Conservation (phyloP, 2,797 vertebrate species). For the Acridotheres tristis region DNA sequence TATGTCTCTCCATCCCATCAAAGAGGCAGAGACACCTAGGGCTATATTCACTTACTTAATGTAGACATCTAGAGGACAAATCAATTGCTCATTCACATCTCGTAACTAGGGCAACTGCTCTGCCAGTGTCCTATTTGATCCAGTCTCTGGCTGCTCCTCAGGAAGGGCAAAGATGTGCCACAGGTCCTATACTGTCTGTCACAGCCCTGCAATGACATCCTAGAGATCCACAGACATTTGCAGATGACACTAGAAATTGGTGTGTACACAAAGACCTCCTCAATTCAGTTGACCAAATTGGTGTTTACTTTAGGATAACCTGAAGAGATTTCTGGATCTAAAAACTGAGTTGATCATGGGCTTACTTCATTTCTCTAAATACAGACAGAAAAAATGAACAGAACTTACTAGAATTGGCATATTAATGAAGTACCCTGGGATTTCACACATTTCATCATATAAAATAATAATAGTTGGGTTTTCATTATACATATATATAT, state of each 20-base stretch:
- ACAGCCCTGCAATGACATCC: not conserved
- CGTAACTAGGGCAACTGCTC: not conserved
- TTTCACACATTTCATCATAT: not conserved
- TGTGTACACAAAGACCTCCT: not conserved
- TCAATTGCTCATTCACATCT: not conserved
- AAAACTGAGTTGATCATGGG: not conserved
- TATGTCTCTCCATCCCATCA: not conserved
- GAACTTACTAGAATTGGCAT: not conserved
- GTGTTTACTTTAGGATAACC: not conserved
- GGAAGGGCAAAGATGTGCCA: not conserved
- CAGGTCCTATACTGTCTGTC: not conserved
- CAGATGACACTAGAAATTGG: not conserved
- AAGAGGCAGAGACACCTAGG: not conserved
- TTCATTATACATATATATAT: not conserved
- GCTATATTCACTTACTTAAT: not conserved
- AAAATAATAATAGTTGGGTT: not conserved
- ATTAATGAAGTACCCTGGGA: not conserved
- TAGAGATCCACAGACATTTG: not conserved
- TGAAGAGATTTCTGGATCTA: not conserved
- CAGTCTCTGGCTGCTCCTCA: not conserved
- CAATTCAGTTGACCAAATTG: not conserved
- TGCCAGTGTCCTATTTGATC: not conserved
- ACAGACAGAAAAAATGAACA: not conserved
- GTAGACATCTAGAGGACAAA: not conserved
- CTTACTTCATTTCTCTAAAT: not conserved